A percentile compares a stretch with the other conserved stretches of the same genome.
These are phyloP conservation scores for Drosophila athabasca DNA, from an alignment of 1,140 invertebrate genomes.

Conservation along the genomic window DNA sequence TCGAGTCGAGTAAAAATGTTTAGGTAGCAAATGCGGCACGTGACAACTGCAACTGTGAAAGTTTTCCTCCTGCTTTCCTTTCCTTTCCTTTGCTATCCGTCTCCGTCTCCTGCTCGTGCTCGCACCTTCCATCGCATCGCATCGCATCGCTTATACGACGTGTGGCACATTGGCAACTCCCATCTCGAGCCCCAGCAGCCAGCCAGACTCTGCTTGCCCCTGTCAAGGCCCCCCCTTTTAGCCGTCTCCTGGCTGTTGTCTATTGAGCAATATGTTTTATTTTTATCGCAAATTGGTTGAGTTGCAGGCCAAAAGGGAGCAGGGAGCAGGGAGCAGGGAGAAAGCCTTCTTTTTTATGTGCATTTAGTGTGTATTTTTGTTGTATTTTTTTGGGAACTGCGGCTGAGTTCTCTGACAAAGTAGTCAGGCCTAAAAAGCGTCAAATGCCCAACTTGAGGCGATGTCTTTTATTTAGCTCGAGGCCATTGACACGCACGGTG, in stretches of 20 bases:
- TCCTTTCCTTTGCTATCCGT: too few species aligned
- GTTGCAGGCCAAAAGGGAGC: conserved; percentile 44
- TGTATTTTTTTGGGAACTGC: too few species aligned
- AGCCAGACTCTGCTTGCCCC: neutral
- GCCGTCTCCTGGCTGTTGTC: conserved; percentile 50
- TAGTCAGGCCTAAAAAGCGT: conserved; percentile 56
- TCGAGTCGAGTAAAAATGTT: conserved; percentile 56
- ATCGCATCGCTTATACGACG: conserved; percentile 66
- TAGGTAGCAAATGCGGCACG: conserved; percentile 69
- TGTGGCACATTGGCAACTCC: conserved; percentile 37
- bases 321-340: neutral
- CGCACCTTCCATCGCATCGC: neutral
- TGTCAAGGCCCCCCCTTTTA: neutral
- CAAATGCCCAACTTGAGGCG: conserved; percentile 57
- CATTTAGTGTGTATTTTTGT: conserved; percentile 41
- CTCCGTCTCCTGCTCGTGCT: neutral
- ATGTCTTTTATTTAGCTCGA: conserved; percentile 53
- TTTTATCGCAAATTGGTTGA: conserved; percentile 81
- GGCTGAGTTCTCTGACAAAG: conserved; percentile 31
- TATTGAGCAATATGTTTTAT: conserved; percentile 79
- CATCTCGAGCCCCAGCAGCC: neutral
- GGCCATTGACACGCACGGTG: conserved; percentile 59
- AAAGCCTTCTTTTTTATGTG: conserved; percentile 49
- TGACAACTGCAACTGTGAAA: conserved; percentile 72
- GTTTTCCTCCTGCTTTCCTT: conserved; percentile 26